A percentile compares a stretch with the other conserved stretches of the same genome.
These are phyloP conservation scores for Geodia barretti DNA, from an alignment of 37 sponge, comb jelly and placozoan species.

Conservation along the genomic window DNA sequence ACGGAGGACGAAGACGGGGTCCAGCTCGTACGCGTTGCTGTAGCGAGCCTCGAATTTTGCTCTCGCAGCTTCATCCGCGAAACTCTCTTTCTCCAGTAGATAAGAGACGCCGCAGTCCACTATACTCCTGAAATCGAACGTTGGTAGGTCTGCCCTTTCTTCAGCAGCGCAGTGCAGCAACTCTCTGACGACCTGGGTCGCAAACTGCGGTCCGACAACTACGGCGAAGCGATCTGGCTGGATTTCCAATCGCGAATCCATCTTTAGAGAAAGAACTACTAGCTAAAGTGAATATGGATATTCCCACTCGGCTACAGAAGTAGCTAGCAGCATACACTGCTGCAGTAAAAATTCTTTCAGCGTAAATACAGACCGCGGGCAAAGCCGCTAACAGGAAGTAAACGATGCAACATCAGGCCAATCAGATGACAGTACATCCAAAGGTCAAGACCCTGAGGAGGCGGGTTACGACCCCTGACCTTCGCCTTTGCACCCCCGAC, in stretches of 20 bases:
- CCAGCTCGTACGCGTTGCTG: constrained; percentile 33
- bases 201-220: constrained; percentile 53
- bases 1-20: constrained; percentile 29
- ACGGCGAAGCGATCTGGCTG: constrained; percentile 33
- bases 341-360: background rate
- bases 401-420: too few relatives aligned
- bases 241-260: constrained; percentile 32
- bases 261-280: background rate
- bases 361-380: background rate
- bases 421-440: too few relatives aligned
- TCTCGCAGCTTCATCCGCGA: constrained; percentile 19
- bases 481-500: background rate
- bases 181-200: constrained; percentile 6
- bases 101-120: constrained; percentile 21
- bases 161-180: background rate
- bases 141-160: background rate
- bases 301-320: too few relatives aligned
- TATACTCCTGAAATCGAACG: constrained; percentile 12
- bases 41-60: constrained; percentile 23
- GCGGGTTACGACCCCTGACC: background rate
- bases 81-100: constrained; percentile 1
- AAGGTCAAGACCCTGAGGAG: background rate
- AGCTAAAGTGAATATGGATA: too few relatives aligned
- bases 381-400: too few relatives aligned
- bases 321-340: too few relatives aligned